A percentile compares a stretch with the other conserved stretches of the same genome.
Evolutionary conservation across 2,888 invertebrate species (phyloP).

Genomic region (Lasiommata megera): DNA sequence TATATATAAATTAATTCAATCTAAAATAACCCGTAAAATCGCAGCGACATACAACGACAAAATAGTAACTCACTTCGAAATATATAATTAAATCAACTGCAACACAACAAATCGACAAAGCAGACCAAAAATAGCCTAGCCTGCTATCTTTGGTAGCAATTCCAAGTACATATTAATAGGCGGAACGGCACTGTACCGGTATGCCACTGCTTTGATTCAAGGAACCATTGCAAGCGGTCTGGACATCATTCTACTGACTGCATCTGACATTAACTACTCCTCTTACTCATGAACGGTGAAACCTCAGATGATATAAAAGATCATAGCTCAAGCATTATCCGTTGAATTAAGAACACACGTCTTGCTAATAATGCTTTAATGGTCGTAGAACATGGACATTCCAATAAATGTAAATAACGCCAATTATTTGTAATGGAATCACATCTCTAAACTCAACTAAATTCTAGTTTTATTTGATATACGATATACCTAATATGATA

Average conservation of each 20-base stretch:
- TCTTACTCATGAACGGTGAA: slow-evolving; percentile 2
- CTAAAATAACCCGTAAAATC: no score
- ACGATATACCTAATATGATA: no score
- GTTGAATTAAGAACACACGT: neutral
- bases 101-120: neutral
- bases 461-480: no score
- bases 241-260: slow-evolving; percentile 33
- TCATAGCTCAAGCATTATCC: neutral
- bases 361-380: no score
- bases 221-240: slow-evolving; percentile 42
- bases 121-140: neutral
- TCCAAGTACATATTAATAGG: slow-evolving; percentile 37
- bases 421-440: no score
- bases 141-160: slow-evolving; percentile 28
- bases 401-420: no score
- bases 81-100: neutral
- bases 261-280: slow-evolving; percentile 16
- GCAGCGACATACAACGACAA: no score
- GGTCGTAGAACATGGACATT: no score
- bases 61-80: no score
- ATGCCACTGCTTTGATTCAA: slow-evolving; percentile 39
- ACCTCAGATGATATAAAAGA: neutral
- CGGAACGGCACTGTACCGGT: slow-evolving; percentile 28
- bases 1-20: no score
- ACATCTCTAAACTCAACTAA: no score